Percentiles rank a stretch among this genome's conserved stretches.
phyloP scores from a whole-genome alignment of 2,797 vertebrate species.

The Schizopygopsis malacanthus region DNA sequence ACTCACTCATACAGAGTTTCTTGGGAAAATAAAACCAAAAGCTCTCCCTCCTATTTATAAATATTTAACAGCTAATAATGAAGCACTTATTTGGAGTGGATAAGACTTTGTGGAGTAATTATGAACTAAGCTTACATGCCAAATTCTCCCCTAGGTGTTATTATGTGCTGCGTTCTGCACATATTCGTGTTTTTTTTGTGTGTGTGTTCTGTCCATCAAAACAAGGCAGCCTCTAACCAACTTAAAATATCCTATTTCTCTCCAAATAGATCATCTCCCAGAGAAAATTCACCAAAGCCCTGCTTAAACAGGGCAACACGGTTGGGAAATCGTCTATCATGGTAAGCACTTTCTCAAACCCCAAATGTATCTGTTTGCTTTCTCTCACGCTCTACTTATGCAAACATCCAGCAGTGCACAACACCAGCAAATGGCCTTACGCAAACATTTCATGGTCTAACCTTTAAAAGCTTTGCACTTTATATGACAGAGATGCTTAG shows the following conservation, averaged over 20 bases:
- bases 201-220: constrained; percentile 11
- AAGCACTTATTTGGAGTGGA: constrained; percentile 39
- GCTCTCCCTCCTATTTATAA: constrained; percentile 22
- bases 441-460: constrained; percentile 20
- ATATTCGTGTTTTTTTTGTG: not conserved
- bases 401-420: constrained; percentile 2
- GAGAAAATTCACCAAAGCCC: constrained; percentile 92
- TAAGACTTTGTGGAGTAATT: constrained; percentile 23
- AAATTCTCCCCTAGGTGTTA: constrained; percentile 21
- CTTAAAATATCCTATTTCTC: constrained; percentile 59
- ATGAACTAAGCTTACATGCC: constrained; percentile 21
- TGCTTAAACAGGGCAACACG: constrained; percentile 91
- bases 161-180: not conserved
- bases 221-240: not conserved
- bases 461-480: constrained; percentile 37
- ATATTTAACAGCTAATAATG: constrained; percentile 34
- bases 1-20: not conserved
- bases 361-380: constrained; percentile 9
- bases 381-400: not conserved
- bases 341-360: constrained; percentile 74
- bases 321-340: constrained; percentile 93
- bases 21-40: constrained; percentile 15
- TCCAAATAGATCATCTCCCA: constrained; percentile 91
- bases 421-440: not conserved
- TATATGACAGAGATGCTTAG: constrained; percentile 3